Base-by-base conservation (phyloP, 2,113 vertebrate genomes). In the Orthonyx spaldingii region DNA sequence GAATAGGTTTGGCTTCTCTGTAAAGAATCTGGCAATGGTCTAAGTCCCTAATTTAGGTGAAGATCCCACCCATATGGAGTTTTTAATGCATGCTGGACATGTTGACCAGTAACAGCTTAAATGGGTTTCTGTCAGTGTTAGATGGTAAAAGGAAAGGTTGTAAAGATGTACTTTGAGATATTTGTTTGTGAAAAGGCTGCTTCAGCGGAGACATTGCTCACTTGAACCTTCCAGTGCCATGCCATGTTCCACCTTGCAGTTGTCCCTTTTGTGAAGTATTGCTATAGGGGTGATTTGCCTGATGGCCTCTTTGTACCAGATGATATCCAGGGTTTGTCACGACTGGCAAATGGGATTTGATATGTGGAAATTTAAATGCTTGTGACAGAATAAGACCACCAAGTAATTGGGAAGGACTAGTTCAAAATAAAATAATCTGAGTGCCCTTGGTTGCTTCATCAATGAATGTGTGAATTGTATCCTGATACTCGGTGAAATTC, bases 141-240 rank as follows among this genome's bases (percentile, higher is more conserved):
- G 14, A 41, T 79, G 83, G 37, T 72, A 94, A 82, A 93, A 90
- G 81, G 61, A 89, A 96, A 94, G 77, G 66, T 95, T 72, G 88
- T 65, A 63, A 93, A 96, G 82, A 78, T 95, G 53, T 85, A 91
- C 41, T 69, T 93, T 15, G 57, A 72, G 89, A 32, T 90, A 65
- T 20, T 79, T 93, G 23, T 39, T 94, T 93, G 93, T 88, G 74
- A 56, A 96, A 95, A 95, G 79, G 47, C 89, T 95, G 27, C 41
- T 87, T 81, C 82, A 96, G 69, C 57, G 80, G 55, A 66, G 68
- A 26, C 78, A 68, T 18, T 86, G 57, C 41, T 71, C 90, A 47
- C 41, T 35, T 82, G 24, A 49, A 39, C 83, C 59, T 71, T 83
- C 86, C 74, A 71, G 68, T n/a, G n/a, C 75, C 64, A 41, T 85